A percentile compares a stretch with the other conserved stretches of the same genome.
These are phyloP conservation scores for Albula goreensis DNA, from an alignment of 2,113 vertebrate genomes.

Conservation along the genomic window DNA sequence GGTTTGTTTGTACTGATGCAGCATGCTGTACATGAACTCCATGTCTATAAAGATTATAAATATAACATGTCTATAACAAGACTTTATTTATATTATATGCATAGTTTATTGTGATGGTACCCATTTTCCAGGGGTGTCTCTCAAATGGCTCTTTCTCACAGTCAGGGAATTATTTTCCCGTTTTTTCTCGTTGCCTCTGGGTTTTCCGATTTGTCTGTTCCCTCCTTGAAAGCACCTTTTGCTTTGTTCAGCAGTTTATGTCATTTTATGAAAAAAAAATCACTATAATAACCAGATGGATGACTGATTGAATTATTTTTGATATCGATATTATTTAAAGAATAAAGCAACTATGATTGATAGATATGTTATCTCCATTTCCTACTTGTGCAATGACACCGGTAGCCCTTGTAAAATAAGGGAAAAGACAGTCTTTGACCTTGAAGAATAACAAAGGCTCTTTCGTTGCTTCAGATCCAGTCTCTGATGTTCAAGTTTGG, in stretches of 20 bases:
- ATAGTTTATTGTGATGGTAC: not conserved
- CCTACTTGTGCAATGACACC: not conserved
- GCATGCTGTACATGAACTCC: too few relatives aligned
- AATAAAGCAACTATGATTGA: too few relatives aligned
- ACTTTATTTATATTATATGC: not conserved
- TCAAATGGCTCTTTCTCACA: not conserved
- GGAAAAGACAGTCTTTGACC: not conserved
- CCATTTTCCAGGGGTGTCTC: not conserved
- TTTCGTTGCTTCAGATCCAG: not conserved
- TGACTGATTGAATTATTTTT: too few relatives aligned
- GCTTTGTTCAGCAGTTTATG: not conserved
- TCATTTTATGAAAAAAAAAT: not conserved
- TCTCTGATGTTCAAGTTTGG: constrained; percentile 1
- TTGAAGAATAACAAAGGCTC: not conserved
- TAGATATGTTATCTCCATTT: not conserved
- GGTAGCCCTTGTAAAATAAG: not conserved
- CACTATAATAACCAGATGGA: too few relatives aligned
- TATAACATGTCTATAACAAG: not conserved
- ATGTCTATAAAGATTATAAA: not conserved
- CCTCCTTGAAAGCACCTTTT: not conserved
- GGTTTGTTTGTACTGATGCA: too few relatives aligned
- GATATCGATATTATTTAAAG: too few relatives aligned
- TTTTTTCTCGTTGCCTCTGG: not conserved
- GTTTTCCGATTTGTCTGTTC: not conserved
- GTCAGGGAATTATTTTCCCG: not conserved